Conservation (phyloP, 30 jellyfish, hydroid and myxozoan genomes). For the Aurelia sp. region DNA sequence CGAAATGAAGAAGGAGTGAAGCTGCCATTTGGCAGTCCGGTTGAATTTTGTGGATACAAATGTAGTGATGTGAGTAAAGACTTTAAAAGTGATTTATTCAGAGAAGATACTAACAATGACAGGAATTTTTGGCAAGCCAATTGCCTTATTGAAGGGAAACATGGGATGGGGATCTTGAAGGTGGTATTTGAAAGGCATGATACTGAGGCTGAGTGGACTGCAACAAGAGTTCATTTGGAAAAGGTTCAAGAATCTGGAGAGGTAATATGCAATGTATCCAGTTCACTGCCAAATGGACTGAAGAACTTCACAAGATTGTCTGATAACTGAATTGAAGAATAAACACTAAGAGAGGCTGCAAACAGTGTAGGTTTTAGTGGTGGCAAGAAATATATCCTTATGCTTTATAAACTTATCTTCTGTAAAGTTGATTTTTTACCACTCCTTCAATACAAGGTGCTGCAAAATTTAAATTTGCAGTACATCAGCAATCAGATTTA, state of each 20-base stretch:
- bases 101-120: background rate
- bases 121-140: constrained; percentile 14
- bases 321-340: background rate
- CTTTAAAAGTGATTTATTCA: background rate
- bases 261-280: constrained; percentile 26
- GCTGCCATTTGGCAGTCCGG: constrained; percentile 23
- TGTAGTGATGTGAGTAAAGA: background rate
- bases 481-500: no score
- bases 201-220: constrained; percentile 36
- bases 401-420: no score
- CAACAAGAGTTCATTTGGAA: constrained; percentile 32
- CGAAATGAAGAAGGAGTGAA: constrained; percentile 16
- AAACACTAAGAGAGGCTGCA: no score
- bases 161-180: constrained; percentile 14
- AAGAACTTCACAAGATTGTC: constrained; percentile 25
- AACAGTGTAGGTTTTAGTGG: no score
- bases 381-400: background rate
- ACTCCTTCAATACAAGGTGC: no score
- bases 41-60: constrained; percentile 44
- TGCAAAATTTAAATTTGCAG: no score
- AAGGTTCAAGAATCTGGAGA: constrained; percentile 36
- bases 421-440: no score
- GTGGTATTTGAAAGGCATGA: constrained; percentile 24
- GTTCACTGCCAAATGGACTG: constrained; percentile 35
- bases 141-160: constrained; percentile 29